Conservation (phyloP, 2,888 invertebrate species). For the Doris montereyensis region DNA sequence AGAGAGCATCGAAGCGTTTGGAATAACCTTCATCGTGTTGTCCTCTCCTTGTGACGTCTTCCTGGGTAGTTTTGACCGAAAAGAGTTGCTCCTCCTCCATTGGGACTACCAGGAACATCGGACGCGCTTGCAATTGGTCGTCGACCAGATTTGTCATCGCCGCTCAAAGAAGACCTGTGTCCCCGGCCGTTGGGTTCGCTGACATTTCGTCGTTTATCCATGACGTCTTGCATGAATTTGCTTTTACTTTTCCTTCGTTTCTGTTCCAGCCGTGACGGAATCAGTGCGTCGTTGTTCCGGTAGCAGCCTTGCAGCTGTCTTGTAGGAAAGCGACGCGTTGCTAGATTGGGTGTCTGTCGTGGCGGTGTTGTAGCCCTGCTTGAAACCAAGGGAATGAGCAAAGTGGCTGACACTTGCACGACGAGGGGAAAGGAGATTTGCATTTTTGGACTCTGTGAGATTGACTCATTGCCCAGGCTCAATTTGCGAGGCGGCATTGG, state of each 20-base stretch:
- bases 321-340: too few relatives aligned
- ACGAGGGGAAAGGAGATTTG: not conserved
- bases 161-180: not conserved
- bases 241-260: conserved; percentile 24
- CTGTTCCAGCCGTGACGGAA: not conserved
- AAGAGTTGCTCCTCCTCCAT: not conserved
- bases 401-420: not conserved
- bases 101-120: not conserved
- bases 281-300: not conserved
- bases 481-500: not conserved
- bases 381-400: not conserved
- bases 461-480: not conserved
- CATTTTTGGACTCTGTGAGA: too few relatives aligned
- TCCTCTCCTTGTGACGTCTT: not conserved
- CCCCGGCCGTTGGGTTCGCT: conserved; percentile 11
- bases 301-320: not conserved
- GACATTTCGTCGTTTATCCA: conserved; percentile 18
- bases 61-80: not conserved
- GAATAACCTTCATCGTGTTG: conserved; percentile 28
- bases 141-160: not conserved
- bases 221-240: conserved; percentile 33
- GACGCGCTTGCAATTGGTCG: not conserved
- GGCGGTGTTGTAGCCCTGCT: not conserved
- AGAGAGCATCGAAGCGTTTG: conserved; percentile 18
- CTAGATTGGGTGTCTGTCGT: not conserved